Base-by-base conservation (phyloP, 2,797 vertebrate species). In the Artibeus lituratus region DNA sequence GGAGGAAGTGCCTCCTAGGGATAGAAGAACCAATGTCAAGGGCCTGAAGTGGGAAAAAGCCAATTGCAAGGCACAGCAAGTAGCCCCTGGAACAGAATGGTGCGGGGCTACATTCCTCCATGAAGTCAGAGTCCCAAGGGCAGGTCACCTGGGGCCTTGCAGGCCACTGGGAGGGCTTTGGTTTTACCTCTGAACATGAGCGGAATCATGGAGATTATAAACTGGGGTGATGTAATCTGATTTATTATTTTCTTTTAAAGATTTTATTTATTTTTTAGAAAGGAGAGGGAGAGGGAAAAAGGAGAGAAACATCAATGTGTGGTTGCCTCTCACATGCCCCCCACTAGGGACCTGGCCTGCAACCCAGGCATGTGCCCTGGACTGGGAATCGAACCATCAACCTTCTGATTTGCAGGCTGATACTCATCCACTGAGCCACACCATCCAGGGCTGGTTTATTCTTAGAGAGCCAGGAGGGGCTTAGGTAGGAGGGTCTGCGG, bases 131-230 rank as follows among this genome's bases (percentile, higher is more conserved):
- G 57, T 90, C 55, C n/a, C 32, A 22, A 5, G 0, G 10, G 11
- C 10, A 24, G 51, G 51, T 65, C 47, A 22, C 0, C 0, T 26
- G 67, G 44, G 5, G 19, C 37, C 39, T 55, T 69, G n/a, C 4
- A 37, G 88, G 39, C 47, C n/a, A 14, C 1, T 0, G 15, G 37
- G 14, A 44, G 10, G 49, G 22, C 44, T 69, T 57, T 29, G 8
- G 24, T 2, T 85, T 84, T 72, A 55, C 19, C 42, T 55, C 26
- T 47, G 29, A 76, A 7, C 21, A 0, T 16, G 44, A 39, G 6
- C 10, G 37, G n/a, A 55, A n/a, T 44, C 55, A 7, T 0, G 2
- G 51, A 59, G 19, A 15, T 18, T 19, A 7, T 76, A 5, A 21
- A 16, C 19, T 49, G 2, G 4, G 22, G 16, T 2, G 18, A 18